phyloP scores from a whole-genome alignment of 2,113 vertebrate genomes.

The Erythrolamprus reginae region DNA sequence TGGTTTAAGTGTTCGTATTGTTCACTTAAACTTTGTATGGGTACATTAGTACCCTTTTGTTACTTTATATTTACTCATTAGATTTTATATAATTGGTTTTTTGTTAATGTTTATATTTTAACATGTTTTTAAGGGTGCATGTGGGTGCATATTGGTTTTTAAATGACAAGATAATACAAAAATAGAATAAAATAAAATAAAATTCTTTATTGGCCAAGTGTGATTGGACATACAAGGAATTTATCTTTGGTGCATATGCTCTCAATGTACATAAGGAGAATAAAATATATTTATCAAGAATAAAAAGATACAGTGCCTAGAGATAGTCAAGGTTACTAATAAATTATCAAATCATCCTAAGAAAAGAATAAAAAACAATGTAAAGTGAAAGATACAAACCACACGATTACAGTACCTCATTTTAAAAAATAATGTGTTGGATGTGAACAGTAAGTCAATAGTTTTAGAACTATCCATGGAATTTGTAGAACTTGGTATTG shows the following conservation, averaged over 20 bases:
- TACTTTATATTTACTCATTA: neutral
- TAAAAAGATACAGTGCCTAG: too few species aligned
- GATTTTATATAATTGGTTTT: neutral
- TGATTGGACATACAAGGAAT: too few species aligned
- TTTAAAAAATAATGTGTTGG: neutral
- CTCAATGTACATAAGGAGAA: too few species aligned
- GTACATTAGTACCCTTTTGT: neutral
- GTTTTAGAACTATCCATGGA: neutral
- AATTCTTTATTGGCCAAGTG: too few species aligned
- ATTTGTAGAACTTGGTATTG: neutral
- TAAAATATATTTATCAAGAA: too few species aligned
- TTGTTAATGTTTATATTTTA: neutral
- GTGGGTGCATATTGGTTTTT: neutral
- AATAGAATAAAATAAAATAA: too few species aligned
- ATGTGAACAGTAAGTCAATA: neutral
- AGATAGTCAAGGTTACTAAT: too few species aligned
- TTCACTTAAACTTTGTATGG: neutral
- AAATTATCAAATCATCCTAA: too few species aligned
- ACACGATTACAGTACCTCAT: too few species aligned
- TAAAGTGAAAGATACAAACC: too few species aligned
- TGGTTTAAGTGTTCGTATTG: neutral
- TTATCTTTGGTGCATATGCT: too few species aligned
- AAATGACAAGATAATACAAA: neutral
- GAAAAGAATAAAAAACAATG: too few species aligned
- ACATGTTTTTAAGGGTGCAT: neutral